phyloP scores from a whole-genome alignment of 2,113 vertebrate genomes.

The Colaptes auratus region DNA sequence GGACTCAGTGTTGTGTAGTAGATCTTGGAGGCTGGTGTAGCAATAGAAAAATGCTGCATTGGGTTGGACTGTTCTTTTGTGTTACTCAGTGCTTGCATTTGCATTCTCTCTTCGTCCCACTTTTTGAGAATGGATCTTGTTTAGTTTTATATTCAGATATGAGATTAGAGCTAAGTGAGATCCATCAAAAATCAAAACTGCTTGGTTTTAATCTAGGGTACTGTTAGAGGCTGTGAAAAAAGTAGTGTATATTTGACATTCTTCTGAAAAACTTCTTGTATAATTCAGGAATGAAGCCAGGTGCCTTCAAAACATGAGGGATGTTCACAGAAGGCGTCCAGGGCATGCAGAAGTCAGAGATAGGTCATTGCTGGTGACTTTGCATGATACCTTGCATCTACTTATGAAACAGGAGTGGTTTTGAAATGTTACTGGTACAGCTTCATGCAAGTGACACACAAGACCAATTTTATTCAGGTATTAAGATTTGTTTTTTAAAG shows the following conservation, averaged over 20 bases:
- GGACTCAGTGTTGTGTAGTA: neutral
- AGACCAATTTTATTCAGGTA: neutral
- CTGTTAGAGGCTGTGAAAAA: neutral
- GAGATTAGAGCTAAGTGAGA: neutral
- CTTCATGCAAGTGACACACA: neutral
- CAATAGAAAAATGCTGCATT: neutral
- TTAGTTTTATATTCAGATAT: neutral
- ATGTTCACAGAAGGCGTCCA: neutral
- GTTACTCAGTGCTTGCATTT: neutral
- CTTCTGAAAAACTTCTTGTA: neutral
- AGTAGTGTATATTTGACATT: neutral
- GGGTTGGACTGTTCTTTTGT: neutral
- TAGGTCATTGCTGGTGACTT: neutral
- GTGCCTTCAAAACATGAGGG: neutral
- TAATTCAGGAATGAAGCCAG: slow-evolving; percentile 6
- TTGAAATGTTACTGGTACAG: neutral
- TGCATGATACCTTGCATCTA: neutral
- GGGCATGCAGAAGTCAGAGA: neutral
- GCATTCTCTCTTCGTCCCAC: neutral
- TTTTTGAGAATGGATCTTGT: neutral
- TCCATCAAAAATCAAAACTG: neutral
- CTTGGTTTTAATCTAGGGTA: neutral
- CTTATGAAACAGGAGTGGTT: neutral
- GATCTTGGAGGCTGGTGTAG: neutral
- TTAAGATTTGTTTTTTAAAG: neutral